Evolutionary conservation across 2,797 vertebrate species (phyloP).

Genomic region (Sebastes cheni): DNA sequence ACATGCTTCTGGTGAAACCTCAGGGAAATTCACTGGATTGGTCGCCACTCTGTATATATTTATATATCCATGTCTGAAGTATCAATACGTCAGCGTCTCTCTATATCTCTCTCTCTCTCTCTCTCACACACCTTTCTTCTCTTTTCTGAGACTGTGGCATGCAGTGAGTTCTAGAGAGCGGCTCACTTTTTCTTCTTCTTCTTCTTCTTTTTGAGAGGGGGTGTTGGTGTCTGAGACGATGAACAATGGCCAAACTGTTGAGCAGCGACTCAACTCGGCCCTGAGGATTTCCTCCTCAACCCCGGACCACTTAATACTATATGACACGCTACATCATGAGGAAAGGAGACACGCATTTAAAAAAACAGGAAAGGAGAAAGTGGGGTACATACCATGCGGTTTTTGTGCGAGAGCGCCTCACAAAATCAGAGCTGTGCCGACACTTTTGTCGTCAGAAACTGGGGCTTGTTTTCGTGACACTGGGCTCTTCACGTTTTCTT

Average conservation of each 20-base stretch:
- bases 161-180: constrained; percentile 47
- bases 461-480: background rate
- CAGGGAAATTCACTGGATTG: background rate
- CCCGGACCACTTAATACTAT: constrained; percentile 64
- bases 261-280: constrained; percentile 66
- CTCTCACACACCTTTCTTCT: constrained; percentile 6
- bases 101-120: background rate
- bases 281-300: constrained; percentile 78
- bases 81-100: background rate
- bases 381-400: background rate
- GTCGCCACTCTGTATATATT: background rate
- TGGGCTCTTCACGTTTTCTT: background rate
- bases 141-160: constrained; percentile 24
- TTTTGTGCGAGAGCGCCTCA: background rate
- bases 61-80: background rate
- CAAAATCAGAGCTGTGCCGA: constrained; percentile 3
- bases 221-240: constrained; percentile 57
- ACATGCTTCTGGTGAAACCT: background rate
- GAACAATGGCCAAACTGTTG: constrained; percentile 81
- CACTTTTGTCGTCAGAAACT: constrained; percentile 1
- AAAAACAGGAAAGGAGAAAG: constrained; percentile 35
- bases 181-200: constrained; percentile 25
- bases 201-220: constrained; percentile 1
- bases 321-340: constrained; percentile 67
- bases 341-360: constrained; percentile 46